Base-by-base conservation (phyloP, 2,113 vertebrate species). In the Passer montanus region DNA sequence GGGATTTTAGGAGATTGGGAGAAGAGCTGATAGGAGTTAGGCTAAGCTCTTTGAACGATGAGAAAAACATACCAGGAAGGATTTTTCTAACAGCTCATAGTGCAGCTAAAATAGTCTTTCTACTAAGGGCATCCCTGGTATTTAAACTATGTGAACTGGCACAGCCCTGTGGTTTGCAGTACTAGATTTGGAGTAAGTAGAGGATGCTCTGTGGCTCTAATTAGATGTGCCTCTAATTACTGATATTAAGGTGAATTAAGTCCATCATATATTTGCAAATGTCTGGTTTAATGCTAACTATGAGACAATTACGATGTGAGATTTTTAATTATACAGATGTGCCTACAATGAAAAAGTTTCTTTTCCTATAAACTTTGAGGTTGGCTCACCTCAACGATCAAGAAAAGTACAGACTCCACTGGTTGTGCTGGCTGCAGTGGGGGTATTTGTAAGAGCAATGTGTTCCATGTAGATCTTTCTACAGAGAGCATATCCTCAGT, bases 1-100 rank as follows among this genome's bases (percentile, higher is more conserved):
- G 39, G 83, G 84, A 92, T 93, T 94, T 94, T 75, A 89, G 62
- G 56, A 91, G 82, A 62, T 0, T 52, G 58, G 74, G 81, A 94
- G 80, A 94, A 91, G 93, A 95, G 84, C 69, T 0, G 77, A 84
- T 82, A 89, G 52, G 76, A 84, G 35, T 90, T 76, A 77, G 73
- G 53, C 80, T 93, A 84, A 95, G 77, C 89, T 82, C 73, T 94
- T 79, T 92, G 77, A 95, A 89, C 1, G 0, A 47, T 46, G 26
- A 90, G 47, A 64, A 93, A 92, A 94, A 79, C 56, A 64, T 46
- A 92, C n/a, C 41, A 76, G 53, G 47, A 75, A 81, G 76, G 86
- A 70, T 86, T 95, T 94, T 89, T 77, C 72, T 92, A 93, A 88
- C 46, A 86, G 39, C 39, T 86, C 1, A 0, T 20, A 78, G 50